Percentiles rank a stretch among this genome's conserved stretches.
These are phyloP conservation scores for Tokudaia muenninki DNA, from an alignment of 2,797 vertebrate genomes.

Conservation along the genomic window DNA sequence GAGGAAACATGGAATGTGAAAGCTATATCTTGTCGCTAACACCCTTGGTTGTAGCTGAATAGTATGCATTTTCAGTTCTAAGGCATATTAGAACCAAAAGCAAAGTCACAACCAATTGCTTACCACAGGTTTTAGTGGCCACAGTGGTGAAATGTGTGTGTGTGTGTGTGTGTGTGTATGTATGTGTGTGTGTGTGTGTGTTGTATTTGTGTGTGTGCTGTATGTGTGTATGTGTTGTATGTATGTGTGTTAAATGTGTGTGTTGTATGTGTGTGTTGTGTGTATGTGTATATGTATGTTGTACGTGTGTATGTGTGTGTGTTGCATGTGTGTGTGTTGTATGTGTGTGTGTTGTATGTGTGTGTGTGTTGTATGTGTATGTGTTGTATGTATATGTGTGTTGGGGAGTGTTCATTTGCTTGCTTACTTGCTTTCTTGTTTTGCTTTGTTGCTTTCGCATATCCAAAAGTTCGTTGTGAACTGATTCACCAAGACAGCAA, in stretches of 20 bases:
- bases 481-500: slow-evolving; percentile 35
- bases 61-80: background rate
- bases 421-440: background rate
- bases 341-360: too few relatives aligned
- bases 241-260: too few relatives aligned
- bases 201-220: background rate
- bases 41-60: background rate
- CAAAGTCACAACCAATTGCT: background rate
- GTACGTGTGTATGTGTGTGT: too few relatives aligned
- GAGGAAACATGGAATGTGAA: slow-evolving; percentile 2
- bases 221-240: too few relatives aligned
- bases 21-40: background rate
- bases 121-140: background rate
- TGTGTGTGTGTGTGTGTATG: background rate
- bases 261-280: too few relatives aligned
- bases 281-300: too few relatives aligned
- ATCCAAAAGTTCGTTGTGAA: slow-evolving; percentile 22
- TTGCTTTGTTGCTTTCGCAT: background rate
- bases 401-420: too few relatives aligned
- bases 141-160: background rate
- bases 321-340: too few relatives aligned
- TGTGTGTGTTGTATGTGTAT: too few relatives aligned
- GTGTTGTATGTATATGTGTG: too few relatives aligned
- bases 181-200: background rate
- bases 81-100: slow-evolving; percentile 15